Conservation (phyloP, 2,888 invertebrate genomes). For the Liodrosophila aerea region DNA sequence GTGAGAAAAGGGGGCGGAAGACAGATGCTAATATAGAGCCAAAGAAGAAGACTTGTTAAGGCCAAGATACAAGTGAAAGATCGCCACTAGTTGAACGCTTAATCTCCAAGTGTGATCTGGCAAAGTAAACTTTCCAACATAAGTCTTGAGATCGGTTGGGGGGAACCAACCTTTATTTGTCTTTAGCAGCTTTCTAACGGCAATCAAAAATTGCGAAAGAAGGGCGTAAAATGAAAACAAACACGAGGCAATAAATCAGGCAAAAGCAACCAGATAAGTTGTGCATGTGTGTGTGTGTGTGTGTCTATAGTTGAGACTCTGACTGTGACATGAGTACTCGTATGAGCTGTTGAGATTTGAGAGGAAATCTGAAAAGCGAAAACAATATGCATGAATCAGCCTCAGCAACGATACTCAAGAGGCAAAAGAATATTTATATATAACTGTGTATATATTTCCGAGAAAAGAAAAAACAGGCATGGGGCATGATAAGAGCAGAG, state of each 20-base stretch:
- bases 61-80: too few species aligned
- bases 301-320: neutral
- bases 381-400: conserved; percentile 43
- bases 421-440: neutral
- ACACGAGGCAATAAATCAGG: conserved; percentile 31
- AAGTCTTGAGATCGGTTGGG: neutral
- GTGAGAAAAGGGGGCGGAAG: too few species aligned
- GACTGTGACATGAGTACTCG: conserved; percentile 27
- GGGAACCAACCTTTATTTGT: conserved; percentile 68
- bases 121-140: conserved; percentile 41
- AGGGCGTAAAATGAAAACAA: conserved; percentile 41
- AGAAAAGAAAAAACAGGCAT: conserved; percentile 10
- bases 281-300: neutral
- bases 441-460: conserved; percentile 7
- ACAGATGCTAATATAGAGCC: too few species aligned
- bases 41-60: neutral
- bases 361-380: conserved; percentile 37
- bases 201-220: conserved; percentile 52
- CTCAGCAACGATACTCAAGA: conserved; percentile 13
- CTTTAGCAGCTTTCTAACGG: conserved; percentile 71
- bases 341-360: conserved; percentile 30
- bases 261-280: conserved; percentile 13
- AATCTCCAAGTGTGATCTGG: too few species aligned
- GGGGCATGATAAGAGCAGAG: conserved; percentile 28
- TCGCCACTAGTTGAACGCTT: too few species aligned